Evolutionary conservation across 2,888 invertebrate genomes (phyloP), one percentile per base, ranked within the genome.

Genomic region (Sclerodermus sp.): DNA sequence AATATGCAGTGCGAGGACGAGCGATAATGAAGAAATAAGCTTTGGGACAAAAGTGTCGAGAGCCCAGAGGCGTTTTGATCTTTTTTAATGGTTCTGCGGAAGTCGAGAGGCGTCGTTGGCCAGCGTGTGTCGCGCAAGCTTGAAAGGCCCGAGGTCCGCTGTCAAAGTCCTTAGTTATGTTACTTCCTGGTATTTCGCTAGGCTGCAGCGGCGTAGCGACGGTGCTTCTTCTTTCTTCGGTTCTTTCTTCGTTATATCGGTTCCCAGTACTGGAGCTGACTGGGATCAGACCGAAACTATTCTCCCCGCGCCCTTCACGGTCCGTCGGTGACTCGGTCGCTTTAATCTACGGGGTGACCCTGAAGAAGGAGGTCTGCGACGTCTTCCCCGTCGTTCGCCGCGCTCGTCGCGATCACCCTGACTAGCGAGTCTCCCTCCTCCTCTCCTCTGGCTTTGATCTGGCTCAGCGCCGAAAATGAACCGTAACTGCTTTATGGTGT

Each of bases 181-280:
- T 50, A 52, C 52, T 69, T 66, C 67, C 56, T 36, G 58, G 68
- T 70, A 67, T 60, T 58, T 57, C 52, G 52, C 42, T 52, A 46
- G 54, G 49, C 42, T 49, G 43, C 43, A 40, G 32, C 50, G 37
- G 37, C 47, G 49, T 34, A 17, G 29, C 17, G 41, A 42, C 42
- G 34, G 18, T 36, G n/a, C 51, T 51, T 46, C 42, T 23, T 30
- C 17, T 47, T 31, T 37, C 41, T 46, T 45, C 31, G 23, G 36
- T 43, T 49, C 51, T 44, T 30, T 45, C 18, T 8, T 32, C 51
- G 53, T 62, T 63, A 62, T 62, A 61, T 59, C 47, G 49, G 47
- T 67, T 68, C 66, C 53, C 49, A 49, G 66, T 64, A 65, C 37
- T 52, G 43, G 47, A 42, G 49, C 47, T 36, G 47, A 42, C 42